Base-by-base conservation (phyloP, 2,888 invertebrate genomes). In the Machimus atricapillus region DNA sequence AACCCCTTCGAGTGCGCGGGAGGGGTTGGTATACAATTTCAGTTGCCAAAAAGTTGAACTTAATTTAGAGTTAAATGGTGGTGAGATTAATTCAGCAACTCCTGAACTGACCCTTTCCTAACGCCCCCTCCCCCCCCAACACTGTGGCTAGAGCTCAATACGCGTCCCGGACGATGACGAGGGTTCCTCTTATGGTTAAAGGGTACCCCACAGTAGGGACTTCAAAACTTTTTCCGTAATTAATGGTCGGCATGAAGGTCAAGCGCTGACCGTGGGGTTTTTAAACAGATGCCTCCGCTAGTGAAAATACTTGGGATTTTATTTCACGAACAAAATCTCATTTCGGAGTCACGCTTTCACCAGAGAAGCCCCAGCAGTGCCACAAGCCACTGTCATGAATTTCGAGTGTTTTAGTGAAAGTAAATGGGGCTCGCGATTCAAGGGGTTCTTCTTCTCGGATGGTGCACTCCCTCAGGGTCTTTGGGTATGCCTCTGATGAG, bases 61-160 rank as follows among this genome's bases (percentile, higher is more conserved):
- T 79, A 79, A 79, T 79, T 79, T 79, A 52, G 43, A 79, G 27
- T 56, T 79, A 79, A 79, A 79, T 79, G 79, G 52, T 79, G 79
- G 31, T 16, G 52, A 52, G 79, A 79, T 79, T 79, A 46, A 79
- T 79, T 79, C 31, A 52, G 16, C 46, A 52, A 52, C 79, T 43
- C 52, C n/a, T 52, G 46, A 79, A 14, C 79, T 79, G 52, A 9
- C 27, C 40, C 16, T 46, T 52, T 27, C 52, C 16, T 1, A 40
- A 40, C 40, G 40, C 52, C 27, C 14, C 23, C 19, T 12, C 9
- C 43, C 9, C 52, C 27, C 14, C 23, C 19, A 12, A 2, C 43
- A 0, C 46, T 66, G 66, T 66, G 66, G 58, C 7, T 23, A 9
- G 5, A 19, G 27, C 27, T 23, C 27, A 12, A 9, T 6, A 7